Conservation (phyloP, 2,113 vertebrate species). For the Sander lucioperca region DNA sequence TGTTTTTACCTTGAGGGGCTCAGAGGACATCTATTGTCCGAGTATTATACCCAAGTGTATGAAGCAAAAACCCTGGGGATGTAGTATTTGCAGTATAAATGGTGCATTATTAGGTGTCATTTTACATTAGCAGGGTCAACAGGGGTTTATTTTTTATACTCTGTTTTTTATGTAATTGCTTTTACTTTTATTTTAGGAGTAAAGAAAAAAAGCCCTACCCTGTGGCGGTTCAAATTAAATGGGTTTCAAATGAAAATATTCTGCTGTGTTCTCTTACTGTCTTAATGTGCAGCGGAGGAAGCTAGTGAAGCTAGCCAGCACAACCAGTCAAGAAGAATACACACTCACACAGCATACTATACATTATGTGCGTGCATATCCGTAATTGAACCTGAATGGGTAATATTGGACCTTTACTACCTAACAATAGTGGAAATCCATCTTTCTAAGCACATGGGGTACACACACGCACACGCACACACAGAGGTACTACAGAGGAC, state of each 20-base stretch:
- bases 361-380: neutral
- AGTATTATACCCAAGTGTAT: conserved; percentile 58
- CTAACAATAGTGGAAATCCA: neutral
- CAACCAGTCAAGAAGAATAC: conserved; percentile 54
- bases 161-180: conserved; percentile 25
- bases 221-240: conserved; percentile 64
- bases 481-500: conserved; percentile 5
- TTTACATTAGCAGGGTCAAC: conserved; percentile 9
- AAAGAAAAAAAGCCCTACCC: conserved; percentile 16
- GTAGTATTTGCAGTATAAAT: conserved; percentile 47
- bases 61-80: conserved; percentile 41
- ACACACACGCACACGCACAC: neutral
- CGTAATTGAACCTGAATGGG: conserved; percentile 4
- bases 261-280: conserved; percentile 63
- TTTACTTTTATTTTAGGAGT: conserved; percentile 1
- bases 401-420: conserved; percentile 3
- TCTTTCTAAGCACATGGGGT: neutral
- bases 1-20: conserved; percentile 61
- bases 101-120: conserved; percentile 30
- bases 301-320: conserved; percentile 33
- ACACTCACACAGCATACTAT: conserved; percentile 14
- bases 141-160: neutral
- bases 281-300: conserved; percentile 78
- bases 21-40: conserved; percentile 56
- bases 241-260: conserved; percentile 59